Evolutionary conservation across 1,140 invertebrate genomes (phyloP), one percentile per base, ranked within the genome.

Genomic region (Augochlora pura): DNA sequence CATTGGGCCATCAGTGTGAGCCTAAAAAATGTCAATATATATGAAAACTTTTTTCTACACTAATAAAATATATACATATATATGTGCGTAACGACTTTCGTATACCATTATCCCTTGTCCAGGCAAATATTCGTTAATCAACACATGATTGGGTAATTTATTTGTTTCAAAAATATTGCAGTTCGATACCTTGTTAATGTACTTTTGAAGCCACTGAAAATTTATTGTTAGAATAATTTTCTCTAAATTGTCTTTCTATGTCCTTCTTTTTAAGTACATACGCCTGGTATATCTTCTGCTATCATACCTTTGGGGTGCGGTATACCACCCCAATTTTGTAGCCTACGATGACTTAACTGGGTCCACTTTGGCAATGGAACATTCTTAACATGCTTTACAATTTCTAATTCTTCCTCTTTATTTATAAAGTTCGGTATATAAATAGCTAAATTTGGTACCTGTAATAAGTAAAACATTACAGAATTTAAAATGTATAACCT

Each of bases 291-390:
- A 83, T 94, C 91, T 92, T 99, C 98, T n/a, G 96, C 95, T 83
- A 99, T 96, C 98, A 99, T 99, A 74, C 98, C 98, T 90, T 98
- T 98, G 3, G 94, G 94, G 91, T 98, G 97, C 8, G 98, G 98
- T 60, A 98, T 93, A 0, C 98, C 98, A 87, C 99, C 99, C 96
- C 98, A 99, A 92, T 99, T 99, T 93, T 99, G 98, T 16, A 99
- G 93, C 84, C 98, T 94, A 81, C 99, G 94, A 91, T 99, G 96
- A 27, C 96, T 96, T 42, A 99, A 93, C 90, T 97, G 96, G 7
- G 97, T 98, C 99, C 99, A 99, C 93, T 99, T 99, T 52, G 98
- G 98, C 91, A 98, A 97, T 10, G 99, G 98, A 32, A 95, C 95
- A 65, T 93, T 92, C 89, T 98, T 96, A 18, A 99, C 95, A 80